These are phyloP conservation scores for Lasioglossum villosulum DNA, from an alignment of 2,888 invertebrate species.

Conservation along the genomic window DNA sequence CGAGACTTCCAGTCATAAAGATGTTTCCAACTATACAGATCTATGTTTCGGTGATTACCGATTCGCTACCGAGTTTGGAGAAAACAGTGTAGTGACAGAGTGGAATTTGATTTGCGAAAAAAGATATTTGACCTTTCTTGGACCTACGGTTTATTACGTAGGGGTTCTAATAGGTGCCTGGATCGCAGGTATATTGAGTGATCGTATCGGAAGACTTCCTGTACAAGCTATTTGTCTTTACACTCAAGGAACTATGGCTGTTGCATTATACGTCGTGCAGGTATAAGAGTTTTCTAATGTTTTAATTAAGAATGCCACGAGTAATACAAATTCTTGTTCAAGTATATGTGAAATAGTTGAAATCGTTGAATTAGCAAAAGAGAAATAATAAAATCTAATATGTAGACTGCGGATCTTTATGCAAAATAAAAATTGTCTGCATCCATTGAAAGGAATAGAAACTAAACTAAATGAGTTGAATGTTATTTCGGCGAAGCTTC, in stretches of 20 bases:
- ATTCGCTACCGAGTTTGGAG: conserved; percentile 73
- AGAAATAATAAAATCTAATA: not conserved
- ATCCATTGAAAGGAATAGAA: too few species aligned
- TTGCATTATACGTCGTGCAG: conserved; percentile 79
- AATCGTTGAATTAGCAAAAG: not conserved
- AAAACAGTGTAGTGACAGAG: conserved; percentile 79
- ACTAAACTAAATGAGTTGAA: too few species aligned
- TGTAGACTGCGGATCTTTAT: too few species aligned
- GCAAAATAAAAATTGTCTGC: too few species aligned
- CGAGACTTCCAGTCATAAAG: conserved; percentile 62
- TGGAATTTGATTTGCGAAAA: conserved; percentile 84
- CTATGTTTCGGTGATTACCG: conserved; percentile 70
- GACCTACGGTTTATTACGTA: conserved; percentile 81
- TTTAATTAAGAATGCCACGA: not conserved
- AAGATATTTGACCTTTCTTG: conserved; percentile 78
- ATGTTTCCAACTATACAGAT: conserved; percentile 22
- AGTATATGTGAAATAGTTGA: not conserved
- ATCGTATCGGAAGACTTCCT: conserved; percentile 84
- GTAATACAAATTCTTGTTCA: not conserved
- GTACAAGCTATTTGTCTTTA: conserved; percentile 84
- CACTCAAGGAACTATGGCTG: conserved; percentile 81
- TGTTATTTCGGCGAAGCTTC: too few species aligned
- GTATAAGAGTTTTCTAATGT: conserved; percentile 55
- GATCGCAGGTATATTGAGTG: conserved; percentile 82
- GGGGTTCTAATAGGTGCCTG: conserved; percentile 84